Conservation (phyloP, 2,113 vertebrate genomes). For the Triplophysa rosa region DNA sequence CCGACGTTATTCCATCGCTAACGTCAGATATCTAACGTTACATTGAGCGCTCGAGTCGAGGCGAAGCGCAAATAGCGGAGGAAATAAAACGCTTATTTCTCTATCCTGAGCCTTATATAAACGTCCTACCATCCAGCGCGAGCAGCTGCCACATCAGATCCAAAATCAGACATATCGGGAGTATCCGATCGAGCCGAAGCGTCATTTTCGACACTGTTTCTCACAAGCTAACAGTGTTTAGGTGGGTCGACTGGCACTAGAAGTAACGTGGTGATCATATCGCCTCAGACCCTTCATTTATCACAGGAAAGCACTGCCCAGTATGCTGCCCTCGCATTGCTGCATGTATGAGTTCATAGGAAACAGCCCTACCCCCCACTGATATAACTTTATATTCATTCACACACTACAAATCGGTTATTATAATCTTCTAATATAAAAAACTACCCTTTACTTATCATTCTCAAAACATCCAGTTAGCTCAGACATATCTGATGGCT, state of each 20-base stretch:
- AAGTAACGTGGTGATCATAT: background rate
- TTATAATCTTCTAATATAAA: background rate
- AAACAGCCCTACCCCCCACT: constrained; percentile 18
- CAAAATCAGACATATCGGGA: constrained; percentile 39
- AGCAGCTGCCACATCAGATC: constrained; percentile 21
- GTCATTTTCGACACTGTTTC: constrained; percentile 25
- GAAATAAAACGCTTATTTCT: too few species aligned
- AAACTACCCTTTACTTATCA: constrained; percentile 55
- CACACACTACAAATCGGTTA: background rate
- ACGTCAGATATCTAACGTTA: background rate
- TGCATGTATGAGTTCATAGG: background rate
- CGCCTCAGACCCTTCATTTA: constrained; percentile 4
- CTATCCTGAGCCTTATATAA: background rate
- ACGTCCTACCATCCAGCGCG: constrained; percentile 12
- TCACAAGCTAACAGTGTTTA: background rate
- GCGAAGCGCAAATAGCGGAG: too few species aligned
- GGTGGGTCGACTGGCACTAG: background rate
- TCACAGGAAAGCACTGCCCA: constrained; percentile 41
- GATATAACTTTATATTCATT: constrained; percentile 14
- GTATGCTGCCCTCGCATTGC: constrained; percentile 21
- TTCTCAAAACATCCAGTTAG: constrained; percentile 4
- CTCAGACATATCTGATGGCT: constrained; percentile 26
- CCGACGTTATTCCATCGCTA: background rate
- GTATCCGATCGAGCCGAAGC: background rate
- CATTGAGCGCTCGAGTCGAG: too few species aligned